Evolutionary conservation across 2,113 vertebrate species (phyloP).

Genomic region (Paramisgurnus dabryanus): DNA sequence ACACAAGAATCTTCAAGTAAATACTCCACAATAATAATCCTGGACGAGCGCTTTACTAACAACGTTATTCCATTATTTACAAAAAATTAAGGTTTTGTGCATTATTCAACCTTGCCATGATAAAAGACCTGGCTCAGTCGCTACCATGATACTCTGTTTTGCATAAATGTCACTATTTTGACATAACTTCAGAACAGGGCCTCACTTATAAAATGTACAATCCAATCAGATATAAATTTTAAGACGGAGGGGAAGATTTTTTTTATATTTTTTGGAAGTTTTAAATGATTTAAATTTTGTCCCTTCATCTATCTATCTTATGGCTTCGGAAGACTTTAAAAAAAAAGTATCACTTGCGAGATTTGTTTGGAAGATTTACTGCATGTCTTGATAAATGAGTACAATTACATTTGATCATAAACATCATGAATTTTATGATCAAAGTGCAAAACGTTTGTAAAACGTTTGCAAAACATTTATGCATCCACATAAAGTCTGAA

Average conservation of each 20-base stretch:
- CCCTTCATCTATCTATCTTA: too few relatives aligned
- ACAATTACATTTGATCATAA: background rate
- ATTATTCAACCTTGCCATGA: constrained; percentile 54
- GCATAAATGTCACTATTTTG: constrained; percentile 61
- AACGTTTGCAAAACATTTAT: too few relatives aligned
- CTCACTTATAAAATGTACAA: constrained; percentile 18
- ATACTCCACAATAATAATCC: constrained; percentile 33
- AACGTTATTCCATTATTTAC: constrained; percentile 55
- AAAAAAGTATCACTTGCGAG: too few relatives aligned
- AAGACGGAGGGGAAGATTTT: too few relatives aligned
- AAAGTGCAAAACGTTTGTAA: background rate
- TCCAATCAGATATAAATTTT: too few relatives aligned
- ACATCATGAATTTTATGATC: background rate
- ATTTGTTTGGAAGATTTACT: too few relatives aligned
- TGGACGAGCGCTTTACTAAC: constrained; percentile 14
- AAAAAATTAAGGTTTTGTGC: constrained; percentile 50
- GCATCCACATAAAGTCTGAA: too few relatives aligned
- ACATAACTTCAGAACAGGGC: background rate
- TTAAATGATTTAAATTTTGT: too few relatives aligned
- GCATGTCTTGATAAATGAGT: too few relatives aligned
- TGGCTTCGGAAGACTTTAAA: too few relatives aligned
- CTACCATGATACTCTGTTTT: constrained; percentile 59
- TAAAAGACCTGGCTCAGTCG: constrained; percentile 58
- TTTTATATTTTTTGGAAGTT: too few relatives aligned
- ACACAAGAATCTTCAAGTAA: constrained; percentile 29